phyloP scores from a whole-genome alignment of 2,113 vertebrate genomes.

The Hippoglossus stenolepis region DNA sequence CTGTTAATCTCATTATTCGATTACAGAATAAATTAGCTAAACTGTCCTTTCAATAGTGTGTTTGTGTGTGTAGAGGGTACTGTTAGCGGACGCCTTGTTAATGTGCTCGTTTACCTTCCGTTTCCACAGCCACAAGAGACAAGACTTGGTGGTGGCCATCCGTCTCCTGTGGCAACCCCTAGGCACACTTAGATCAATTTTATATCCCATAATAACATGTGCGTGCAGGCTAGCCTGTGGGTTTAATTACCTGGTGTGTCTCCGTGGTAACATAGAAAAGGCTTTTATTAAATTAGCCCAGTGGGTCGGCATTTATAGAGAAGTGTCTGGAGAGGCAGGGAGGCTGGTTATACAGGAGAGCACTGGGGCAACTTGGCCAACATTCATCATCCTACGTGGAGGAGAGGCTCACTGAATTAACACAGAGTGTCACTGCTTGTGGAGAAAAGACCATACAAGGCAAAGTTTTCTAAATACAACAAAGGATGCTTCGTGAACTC shows the following conservation, averaged over 20 bases:
- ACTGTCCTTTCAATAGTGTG: constrained; percentile 26
- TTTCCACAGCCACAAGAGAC: constrained; percentile 44
- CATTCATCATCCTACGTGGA: constrained; percentile 35
- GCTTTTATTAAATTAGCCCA: constrained; percentile 79
- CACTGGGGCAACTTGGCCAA: constrained; percentile 21
- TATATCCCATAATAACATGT: constrained; percentile 67
- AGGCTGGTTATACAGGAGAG: constrained; percentile 50
- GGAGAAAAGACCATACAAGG: constrained; percentile 3
- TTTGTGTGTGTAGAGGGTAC: constrained; percentile 4
- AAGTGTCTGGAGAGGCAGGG: constrained; percentile 60
- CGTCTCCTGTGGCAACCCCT: constrained; percentile 64
- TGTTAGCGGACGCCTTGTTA: constrained; percentile 32
- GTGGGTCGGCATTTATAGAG: constrained; percentile 70
- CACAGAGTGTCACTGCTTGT: neutral
- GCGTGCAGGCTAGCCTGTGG: constrained; percentile 40
- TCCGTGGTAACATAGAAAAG: constrained; percentile 68
- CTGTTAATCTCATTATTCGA: constrained; percentile 31
- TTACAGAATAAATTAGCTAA: constrained; percentile 52
- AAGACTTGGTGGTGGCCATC: constrained; percentile 41
- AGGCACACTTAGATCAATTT: constrained; percentile 57
- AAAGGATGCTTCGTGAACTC: neutral
- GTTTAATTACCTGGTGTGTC: constrained; percentile 75
- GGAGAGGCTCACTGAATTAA: neutral
- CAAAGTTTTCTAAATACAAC: neutral
- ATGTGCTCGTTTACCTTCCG: constrained; percentile 37